Base-by-base conservation (phyloP, 2,113 vertebrate genomes). In the Mormyrus iriodes region DNA sequence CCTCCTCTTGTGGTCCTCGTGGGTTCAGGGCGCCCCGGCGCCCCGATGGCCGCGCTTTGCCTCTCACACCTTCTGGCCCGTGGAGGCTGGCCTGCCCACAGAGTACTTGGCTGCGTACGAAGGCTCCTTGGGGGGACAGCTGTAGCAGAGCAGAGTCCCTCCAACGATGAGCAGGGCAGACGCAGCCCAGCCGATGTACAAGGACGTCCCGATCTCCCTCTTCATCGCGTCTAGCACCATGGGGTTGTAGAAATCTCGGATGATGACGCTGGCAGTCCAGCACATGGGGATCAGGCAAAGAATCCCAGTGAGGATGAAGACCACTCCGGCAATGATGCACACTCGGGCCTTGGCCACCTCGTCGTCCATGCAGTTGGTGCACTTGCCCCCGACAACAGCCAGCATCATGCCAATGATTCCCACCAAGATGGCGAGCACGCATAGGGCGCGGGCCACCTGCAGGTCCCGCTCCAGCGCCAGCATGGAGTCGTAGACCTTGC, bases 321-420 rank as follows among this genome's bases (percentile, higher is more conserved):
- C 85, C 85, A 95, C 90, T 0, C 98, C 97, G 0, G 96, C 90
- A 0, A 94, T 88, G 0, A 99, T 92, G 91, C 96, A 92, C 46
- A 96, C 91, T 93, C 96, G 97, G 90, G 96, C 92, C 90, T 99
- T 99, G 93, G 95, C 0, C 0, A 42, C 9, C 35, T 98, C 97
- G 0, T 99, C 97, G 61, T 98, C 97, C 91, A 99, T 93, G 0
- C 98, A 99, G 94, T 97, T 98, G 93, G 98, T 99, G 94, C 98
- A 99, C 91, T 99, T 98, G 83, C 97, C 98, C 0, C 98, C 97
- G 0, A 96, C 84, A 0, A 97, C 31, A 0, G 97, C 90, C 0
- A 99, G 90, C 9, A 98, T 89, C 58, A 97, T 91, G 17, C 94
- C 98, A 0, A 98, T 0, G 3, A 97, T 0, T 0, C 96, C 98